Evolutionary conservation across 2,888 invertebrate genomes (phyloP), one percentile per base, ranked within the genome.

Genomic region (Meiosimyza platycephala): DNA sequence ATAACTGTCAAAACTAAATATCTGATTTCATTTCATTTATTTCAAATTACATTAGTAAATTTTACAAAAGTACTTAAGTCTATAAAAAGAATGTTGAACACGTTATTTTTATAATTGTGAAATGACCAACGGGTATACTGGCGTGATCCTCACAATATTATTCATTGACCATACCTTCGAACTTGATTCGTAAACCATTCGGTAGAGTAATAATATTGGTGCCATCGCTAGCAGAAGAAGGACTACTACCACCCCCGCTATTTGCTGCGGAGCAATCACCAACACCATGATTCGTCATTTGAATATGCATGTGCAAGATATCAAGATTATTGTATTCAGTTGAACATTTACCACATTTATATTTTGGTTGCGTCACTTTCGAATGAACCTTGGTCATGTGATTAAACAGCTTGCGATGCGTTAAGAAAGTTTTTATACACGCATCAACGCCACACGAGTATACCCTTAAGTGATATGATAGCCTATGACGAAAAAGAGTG

Each of bases 241-340:
- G 4, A 28, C 22, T 13, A 16, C 50, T 13, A 16, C 12, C 51
- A 47, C 13, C 52, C 5, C 9, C 40, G 40, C 28, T 28, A 28
- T 28, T 28, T 28, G 9, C 7, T 22, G 5, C 55, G 51, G 52
- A 55, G 11, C 60, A 59, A 47, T 55, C 54, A 16, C 72, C 72
- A 11, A 72, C 77, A 48, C 79, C 77, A 68, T 84, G 85, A 16
- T 85, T 85, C 70, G 90, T 82, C n/a, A 77, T 79, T 74, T 84
- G 82, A 9, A 84, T 81, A 73, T 84, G 84, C 28, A 79, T 89
- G 86, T 91, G 91, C 74, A 91, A 85, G 77, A 89, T 89, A 1
- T 90, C 90, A 5, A 90, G 89, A 75, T 89, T 89, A 76, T 89
- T 89, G 84, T 90, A 91, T 62, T 89, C 88, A 80, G 90, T 90